Conservation (phyloP, 2,888 invertebrate genomes). For the Seladonia tumulorum region DNA sequence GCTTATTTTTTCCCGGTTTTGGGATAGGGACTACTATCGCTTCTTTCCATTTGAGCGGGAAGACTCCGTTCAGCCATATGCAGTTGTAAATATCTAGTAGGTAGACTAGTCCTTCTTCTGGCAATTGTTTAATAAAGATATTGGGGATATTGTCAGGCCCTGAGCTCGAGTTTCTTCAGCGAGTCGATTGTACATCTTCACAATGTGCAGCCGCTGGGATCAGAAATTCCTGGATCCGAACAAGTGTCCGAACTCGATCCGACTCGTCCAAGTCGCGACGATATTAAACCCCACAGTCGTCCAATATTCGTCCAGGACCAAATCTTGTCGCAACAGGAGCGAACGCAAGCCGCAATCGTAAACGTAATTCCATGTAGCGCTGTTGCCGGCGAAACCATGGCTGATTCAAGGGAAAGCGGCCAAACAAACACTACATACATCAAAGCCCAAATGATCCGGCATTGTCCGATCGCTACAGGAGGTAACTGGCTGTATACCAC, state of each 20-base stretch:
- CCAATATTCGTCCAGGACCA: not conserved
- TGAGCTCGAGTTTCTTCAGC: too few relatives aligned
- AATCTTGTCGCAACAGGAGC: not conserved
- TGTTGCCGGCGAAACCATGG: not conserved
- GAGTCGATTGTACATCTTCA: too few relatives aligned
- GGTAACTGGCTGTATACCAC: conserved; percentile 6
- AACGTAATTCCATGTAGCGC: not conserved
- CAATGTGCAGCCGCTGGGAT: not conserved
- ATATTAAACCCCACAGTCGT: not conserved
- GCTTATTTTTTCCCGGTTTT: too few relatives aligned
- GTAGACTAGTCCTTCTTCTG: too few relatives aligned
- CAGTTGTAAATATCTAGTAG: too few relatives aligned
- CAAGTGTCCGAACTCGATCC: not conserved
- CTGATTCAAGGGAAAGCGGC: not conserved
- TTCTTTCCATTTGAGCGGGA: too few relatives aligned
- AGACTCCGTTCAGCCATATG: too few relatives aligned
- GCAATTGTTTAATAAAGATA: too few relatives aligned
- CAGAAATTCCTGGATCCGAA: not conserved
- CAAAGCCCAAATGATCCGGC: conserved; percentile 14
- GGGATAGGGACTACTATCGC: too few relatives aligned
- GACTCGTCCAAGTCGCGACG: not conserved
- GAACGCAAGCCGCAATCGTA: not conserved
- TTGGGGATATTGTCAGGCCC: too few relatives aligned
- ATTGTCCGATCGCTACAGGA: conserved; percentile 7
- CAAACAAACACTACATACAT: conserved; percentile 2